phyloP scores from a whole-genome alignment of 2,113 vertebrate species.

The Antechinus flavipes region DNA sequence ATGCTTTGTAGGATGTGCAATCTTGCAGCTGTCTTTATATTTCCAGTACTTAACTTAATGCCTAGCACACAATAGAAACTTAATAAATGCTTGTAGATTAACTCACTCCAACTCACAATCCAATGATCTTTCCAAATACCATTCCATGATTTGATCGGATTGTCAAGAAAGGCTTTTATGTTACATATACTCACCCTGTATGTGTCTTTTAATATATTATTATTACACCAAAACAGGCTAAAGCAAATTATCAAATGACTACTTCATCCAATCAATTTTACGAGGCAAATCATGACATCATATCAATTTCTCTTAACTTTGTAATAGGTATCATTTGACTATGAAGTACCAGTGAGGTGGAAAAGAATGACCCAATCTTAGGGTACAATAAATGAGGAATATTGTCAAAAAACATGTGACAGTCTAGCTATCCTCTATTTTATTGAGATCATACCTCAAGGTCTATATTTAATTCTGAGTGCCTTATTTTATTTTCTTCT shows the following conservation, averaged over 20 bases:
- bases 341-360: neutral
- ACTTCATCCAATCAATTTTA: neutral
- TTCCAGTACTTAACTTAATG: neutral
- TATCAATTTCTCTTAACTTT: neutral
- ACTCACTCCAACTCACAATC: neutral
- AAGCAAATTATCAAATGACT: neutral
- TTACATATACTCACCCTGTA: neutral
- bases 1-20: neutral
- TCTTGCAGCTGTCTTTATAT: neutral
- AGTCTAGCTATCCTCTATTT: neutral
- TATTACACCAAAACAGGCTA: neutral
- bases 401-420: neutral
- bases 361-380: neutral
- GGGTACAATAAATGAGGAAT: neutral
- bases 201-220: neutral
- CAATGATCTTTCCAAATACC: neutral
- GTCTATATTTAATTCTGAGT: neutral
- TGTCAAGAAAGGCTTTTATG: neutral
- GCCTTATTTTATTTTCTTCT: neutral
- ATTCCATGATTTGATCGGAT: neutral
- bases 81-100: neutral
- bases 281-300: neutral
- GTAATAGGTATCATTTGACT: neutral
- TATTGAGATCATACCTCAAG: neutral
- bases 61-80: neutral